These are phyloP conservation scores for Saxidomus purpurata DNA, from an alignment of 1,140 invertebrate genomes.

Conservation along the genomic window DNA sequence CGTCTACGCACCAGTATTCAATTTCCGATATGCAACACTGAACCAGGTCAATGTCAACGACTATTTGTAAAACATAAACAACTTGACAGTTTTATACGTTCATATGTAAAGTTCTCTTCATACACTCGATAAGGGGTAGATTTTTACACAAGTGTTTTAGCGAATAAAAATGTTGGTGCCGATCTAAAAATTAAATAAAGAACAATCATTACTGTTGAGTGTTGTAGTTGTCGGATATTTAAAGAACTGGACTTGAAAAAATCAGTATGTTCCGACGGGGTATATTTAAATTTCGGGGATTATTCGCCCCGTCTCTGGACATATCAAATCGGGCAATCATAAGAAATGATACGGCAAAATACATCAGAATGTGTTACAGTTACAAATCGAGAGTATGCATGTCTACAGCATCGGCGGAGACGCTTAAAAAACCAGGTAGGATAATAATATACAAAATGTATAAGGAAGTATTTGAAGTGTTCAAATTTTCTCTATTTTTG, in stretches of 20 bases:
- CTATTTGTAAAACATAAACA: not conserved
- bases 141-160: too few species aligned
- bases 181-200: too few species aligned
- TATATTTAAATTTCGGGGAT: not conserved
- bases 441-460: too few species aligned
- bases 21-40: not conserved
- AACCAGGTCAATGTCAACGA: not conserved
- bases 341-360: slow-evolving; percentile 8
- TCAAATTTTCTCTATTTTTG: too few species aligned
- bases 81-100: not conserved
- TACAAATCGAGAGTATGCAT: not conserved
- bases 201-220: too few species aligned
- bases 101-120: too few species aligned
- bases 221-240: too few species aligned
- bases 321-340: not conserved
- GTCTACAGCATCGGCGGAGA: not conserved
- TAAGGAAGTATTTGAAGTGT: too few species aligned
- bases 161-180: too few species aligned
- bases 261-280: not conserved
- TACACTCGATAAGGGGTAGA: too few species aligned
- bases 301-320: not conserved
- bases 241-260: too few species aligned
- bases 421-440: slow-evolving; percentile 11
- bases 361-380: slow-evolving; percentile 13
- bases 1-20: not conserved